phyloP scores from a whole-genome alignment of 2,888 invertebrate genomes.

The Diarsia brunnea region DNA sequence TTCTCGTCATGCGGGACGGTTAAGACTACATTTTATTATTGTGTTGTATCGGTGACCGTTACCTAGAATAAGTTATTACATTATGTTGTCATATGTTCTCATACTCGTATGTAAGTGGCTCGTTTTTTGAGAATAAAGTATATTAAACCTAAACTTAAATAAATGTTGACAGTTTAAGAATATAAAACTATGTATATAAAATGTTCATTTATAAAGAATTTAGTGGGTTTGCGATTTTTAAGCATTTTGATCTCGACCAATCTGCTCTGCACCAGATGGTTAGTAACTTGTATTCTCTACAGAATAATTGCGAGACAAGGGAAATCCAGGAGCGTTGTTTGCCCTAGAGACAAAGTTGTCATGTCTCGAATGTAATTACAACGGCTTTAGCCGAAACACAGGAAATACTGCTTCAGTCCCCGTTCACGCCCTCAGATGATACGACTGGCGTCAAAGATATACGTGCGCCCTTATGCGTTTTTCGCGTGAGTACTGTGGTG shows the following conservation, averaged over 20 bases:
- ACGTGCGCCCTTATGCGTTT: background rate
- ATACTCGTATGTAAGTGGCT: no score
- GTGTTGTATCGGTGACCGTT: no score
- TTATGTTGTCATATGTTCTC: no score
- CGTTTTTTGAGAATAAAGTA: no score
- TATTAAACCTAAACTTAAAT: no score
- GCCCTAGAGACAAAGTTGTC: background rate
- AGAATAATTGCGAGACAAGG: background rate
- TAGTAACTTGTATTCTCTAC: background rate
- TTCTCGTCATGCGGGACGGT: no score
- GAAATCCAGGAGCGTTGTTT: background rate
- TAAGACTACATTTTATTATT: no score
- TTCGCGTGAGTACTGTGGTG: background rate
- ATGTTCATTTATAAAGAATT: no score
- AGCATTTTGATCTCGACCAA: background rate
- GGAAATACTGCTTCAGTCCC: background rate
- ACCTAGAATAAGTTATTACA: no score
- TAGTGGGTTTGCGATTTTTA: background rate
- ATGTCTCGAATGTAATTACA: constrained; percentile 12
- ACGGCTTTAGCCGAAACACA: background rate
- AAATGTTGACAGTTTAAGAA: no score
- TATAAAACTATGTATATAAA: no score
- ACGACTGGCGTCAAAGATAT: background rate
- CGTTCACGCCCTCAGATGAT: background rate
- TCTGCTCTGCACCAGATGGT: background rate